Conservation (phyloP, 2,888 invertebrate genomes). For the Heliconius cydno region DNA sequence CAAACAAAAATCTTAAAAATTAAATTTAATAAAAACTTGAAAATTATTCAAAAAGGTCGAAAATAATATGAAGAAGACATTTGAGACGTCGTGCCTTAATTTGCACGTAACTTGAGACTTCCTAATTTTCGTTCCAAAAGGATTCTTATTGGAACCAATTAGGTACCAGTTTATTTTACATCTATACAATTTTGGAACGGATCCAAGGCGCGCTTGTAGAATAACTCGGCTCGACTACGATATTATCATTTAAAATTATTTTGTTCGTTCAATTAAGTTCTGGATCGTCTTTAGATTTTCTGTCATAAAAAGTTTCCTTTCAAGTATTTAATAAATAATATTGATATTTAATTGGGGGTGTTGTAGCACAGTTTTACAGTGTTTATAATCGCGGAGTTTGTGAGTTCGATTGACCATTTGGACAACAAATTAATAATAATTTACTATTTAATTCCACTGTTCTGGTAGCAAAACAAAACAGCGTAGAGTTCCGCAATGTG, state of each 20-base stretch:
- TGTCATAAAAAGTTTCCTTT: background rate
- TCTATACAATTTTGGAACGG: slow-evolving; percentile 33
- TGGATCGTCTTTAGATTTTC: background rate
- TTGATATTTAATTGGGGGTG: background rate
- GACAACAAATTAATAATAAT: background rate
- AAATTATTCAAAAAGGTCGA: background rate
- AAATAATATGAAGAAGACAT: slow-evolving; percentile 44
- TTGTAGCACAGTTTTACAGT: background rate
- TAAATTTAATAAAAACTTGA: background rate
- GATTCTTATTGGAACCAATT: slow-evolving; percentile 50
- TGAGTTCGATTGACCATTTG: background rate
- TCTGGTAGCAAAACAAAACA: background rate
- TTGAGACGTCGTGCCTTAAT: slow-evolving; percentile 45
- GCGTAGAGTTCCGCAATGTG: background rate
- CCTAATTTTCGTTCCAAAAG: slow-evolving; percentile 35
- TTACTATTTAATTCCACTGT: background rate
- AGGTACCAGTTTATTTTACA: slow-evolving; percentile 46
- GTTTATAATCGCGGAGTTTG: background rate
- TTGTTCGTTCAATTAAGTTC: slow-evolving; percentile 34
- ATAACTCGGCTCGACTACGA: slow-evolving; percentile 34
- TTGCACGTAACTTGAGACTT: slow-evolving; percentile 42
- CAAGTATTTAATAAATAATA: background rate
- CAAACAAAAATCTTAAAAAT: background rate
- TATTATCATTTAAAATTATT: slow-evolving; percentile 44
- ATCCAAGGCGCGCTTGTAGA: slow-evolving; percentile 39